Conservation (phyloP, 2,888 invertebrate species). For the Tachina fera region DNA sequence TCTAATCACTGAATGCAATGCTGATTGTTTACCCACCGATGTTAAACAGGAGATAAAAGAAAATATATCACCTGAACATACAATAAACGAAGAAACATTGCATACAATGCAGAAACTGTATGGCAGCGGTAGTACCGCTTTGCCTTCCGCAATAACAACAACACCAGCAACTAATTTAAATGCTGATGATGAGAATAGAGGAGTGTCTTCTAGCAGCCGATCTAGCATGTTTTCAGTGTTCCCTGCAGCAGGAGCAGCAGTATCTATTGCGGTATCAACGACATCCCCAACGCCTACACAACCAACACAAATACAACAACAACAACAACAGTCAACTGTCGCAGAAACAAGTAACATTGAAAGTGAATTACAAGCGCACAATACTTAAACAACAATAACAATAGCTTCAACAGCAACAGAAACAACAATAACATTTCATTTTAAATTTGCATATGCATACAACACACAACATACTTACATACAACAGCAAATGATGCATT, state of each 20-base stretch:
- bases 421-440: conserved; percentile 27
- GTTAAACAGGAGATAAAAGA: conserved; percentile 86
- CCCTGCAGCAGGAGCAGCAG: conserved; percentile 49
- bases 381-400: conserved; percentile 61
- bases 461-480: too few species aligned
- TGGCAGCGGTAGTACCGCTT: conserved; percentile 65
- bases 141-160: conserved; percentile 25
- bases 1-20: conserved; percentile 73
- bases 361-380: conserved; percentile 64
- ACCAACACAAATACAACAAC: background rate
- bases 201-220: conserved; percentile 7
- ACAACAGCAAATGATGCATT: conserved; percentile 1
- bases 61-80: conserved; percentile 86
- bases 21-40: conserved; percentile 84
- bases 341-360: conserved; percentile 52
- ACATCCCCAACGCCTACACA: background rate
- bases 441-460: conserved; percentile 5
- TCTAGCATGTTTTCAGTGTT: conserved; percentile 4
- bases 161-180: conserved; percentile 36
- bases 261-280: background rate
- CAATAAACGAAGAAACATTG: conserved; percentile 81
- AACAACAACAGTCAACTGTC: conserved; percentile 41
- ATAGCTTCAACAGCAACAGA: background rate
- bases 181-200: conserved; percentile 10
- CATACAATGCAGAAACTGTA: conserved; percentile 78